phyloP scores from a whole-genome alignment of 2,888 invertebrate genomes.

The Drosophila mimetica region DNA sequence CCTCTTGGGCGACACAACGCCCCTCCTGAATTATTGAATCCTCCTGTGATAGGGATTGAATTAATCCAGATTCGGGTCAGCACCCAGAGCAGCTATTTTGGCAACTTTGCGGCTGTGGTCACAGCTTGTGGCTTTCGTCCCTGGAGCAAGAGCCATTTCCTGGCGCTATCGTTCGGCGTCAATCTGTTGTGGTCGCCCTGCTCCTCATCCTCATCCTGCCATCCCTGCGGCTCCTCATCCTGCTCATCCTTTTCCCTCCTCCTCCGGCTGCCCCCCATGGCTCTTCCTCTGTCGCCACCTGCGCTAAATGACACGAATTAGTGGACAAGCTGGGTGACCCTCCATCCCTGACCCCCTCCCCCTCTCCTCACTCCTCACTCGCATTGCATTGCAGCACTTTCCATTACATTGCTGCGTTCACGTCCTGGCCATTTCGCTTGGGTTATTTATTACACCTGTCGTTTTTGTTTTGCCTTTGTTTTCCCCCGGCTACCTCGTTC shows the following conservation, averaged over 20 bases:
- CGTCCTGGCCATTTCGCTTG: slow-evolving; percentile 56
- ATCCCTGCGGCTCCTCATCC: neutral
- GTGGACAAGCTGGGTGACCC: slow-evolving; percentile 43
- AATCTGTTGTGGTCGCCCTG: slow-evolving; percentile 63
- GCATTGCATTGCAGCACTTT: slow-evolving; percentile 18
- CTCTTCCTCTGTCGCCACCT: slow-evolving; percentile 72
- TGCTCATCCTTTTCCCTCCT: slow-evolving; percentile 12
- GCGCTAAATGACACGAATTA: slow-evolving; percentile 77
- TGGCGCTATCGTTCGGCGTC: slow-evolving; percentile 74
- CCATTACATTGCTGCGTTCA: slow-evolving; percentile 48
- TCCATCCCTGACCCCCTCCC: slow-evolving; percentile 16
- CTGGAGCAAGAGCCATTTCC: slow-evolving; percentile 65
- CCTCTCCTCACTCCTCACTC: neutral
- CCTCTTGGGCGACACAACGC: slow-evolving; percentile 8
- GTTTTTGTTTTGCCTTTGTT: slow-evolving; percentile 58
- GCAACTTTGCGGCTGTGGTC: slow-evolving; percentile 49
- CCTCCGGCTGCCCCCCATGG: slow-evolving; percentile 35
- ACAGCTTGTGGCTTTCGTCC: slow-evolving; percentile 30
- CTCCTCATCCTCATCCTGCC: slow-evolving; percentile 36
- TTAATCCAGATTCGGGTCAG: slow-evolving; percentile 60
- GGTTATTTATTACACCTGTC: slow-evolving; percentile 80
- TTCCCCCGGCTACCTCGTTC: slow-evolving; percentile 7
- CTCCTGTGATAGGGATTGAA: slow-evolving; percentile 24
- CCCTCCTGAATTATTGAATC: slow-evolving; percentile 55
- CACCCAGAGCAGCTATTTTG: slow-evolving; percentile 61